Base-by-base conservation (phyloP, 1,140 invertebrate genomes). In the Formica exsecta region DNA sequence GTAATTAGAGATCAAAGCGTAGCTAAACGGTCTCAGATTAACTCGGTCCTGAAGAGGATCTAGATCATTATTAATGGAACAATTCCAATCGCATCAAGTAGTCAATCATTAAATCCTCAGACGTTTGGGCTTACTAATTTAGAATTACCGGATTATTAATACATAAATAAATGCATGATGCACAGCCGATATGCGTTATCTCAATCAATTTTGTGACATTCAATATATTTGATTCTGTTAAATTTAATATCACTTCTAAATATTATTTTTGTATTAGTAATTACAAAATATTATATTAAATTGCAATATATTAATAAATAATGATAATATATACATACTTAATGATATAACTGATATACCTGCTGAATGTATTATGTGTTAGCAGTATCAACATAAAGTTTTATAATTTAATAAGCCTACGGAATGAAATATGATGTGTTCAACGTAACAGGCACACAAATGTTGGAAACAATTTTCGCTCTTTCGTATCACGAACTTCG, bases 1-100 rank as follows among this genome's bases (percentile, higher is more conserved):
- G 25, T 44, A 70, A 89, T 89, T 89, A 86, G 68, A 74, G 68
- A 74, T 86, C 74, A n/a, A 88, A 51, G 83, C 68, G 62, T 74
- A 41, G 41, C 59, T 74, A 29, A 89, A 89, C 61, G 36, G 51
- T 44, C 19, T 51, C 81, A 75, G 59, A 89, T 57, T 19, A 38
- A 44, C 38, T 32, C 64, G 32, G 64, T 32, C 62, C 54, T 73
- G 6, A 76, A 68, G 64, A 44, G 59, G 41, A 75, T 75, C 44
- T 59, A 41, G 68, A 81, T 88, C 79, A 68, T 65, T 68, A 89
- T 88, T 89, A 88, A 22, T 81, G 73, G 51, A 66, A 54, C 44
- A 54, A n/a, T 36, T 66, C n/a, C 38, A 51, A 66, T 38, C 11
- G 25, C 44, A 51, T 38, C 76, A 38, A 38, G n/a, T 25, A 54